phyloP scores from a whole-genome alignment of 1,140 invertebrate genomes.

The Neodiprion pinetum region DNA sequence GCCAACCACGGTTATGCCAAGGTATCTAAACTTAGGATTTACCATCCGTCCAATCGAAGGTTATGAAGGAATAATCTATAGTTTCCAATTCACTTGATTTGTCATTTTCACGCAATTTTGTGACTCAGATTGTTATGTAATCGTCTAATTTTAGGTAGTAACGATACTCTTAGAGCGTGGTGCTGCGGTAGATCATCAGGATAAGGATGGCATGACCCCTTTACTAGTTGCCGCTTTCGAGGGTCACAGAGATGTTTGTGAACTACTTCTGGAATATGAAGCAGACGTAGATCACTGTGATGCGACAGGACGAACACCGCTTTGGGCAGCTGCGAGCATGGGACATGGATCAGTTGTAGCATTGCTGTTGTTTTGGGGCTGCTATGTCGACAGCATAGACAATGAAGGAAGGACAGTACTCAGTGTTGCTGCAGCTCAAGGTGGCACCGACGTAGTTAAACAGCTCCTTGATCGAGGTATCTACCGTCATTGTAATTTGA shows the following conservation, averaged over 20 bases:
- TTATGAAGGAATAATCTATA: neutral
- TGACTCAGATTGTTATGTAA: neutral
- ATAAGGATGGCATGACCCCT: conserved; percentile 92
- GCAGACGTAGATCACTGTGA: conserved; percentile 88
- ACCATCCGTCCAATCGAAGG: too few relatives aligned
- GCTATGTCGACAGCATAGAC: conserved; percentile 89
- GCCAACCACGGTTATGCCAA: conserved; percentile 79
- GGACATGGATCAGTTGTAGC: conserved; percentile 83
- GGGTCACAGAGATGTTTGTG: conserved; percentile 86
- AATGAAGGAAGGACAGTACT: conserved; percentile 89
- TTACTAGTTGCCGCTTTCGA: conserved; percentile 94
- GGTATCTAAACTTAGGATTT: conserved; percentile 45
- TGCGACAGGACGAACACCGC: conserved; percentile 76
- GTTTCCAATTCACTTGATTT: neutral
- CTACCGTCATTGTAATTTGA: neutral
- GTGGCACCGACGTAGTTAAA: conserved; percentile 81
- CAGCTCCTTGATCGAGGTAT: conserved; percentile 83
- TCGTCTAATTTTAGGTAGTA: conserved; percentile 64
- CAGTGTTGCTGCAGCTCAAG: conserved; percentile 87
- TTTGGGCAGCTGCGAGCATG: conserved; percentile 87
- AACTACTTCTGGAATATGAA: conserved; percentile 83
- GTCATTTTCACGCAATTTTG: neutral
- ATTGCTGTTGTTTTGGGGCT: conserved; percentile 86
- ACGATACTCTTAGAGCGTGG: conserved; percentile 81
- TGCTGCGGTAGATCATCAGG: conserved; percentile 88